These are phyloP conservation scores for Tetranychus piercei DNA, from an alignment of 2,888 invertebrate genomes.

Conservation along the genomic window DNA sequence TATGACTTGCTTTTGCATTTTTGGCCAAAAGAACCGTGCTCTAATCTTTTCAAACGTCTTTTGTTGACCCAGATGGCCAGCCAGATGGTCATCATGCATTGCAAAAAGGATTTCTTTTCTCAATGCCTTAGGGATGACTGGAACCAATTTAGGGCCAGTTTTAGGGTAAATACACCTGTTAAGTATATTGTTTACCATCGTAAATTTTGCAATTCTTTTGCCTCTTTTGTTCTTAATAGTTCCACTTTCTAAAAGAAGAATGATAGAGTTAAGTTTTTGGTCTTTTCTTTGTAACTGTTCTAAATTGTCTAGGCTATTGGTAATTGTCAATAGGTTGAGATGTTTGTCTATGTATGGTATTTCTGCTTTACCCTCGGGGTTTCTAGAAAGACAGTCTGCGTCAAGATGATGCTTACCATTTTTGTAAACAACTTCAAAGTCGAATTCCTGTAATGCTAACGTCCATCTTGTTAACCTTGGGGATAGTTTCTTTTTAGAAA, in stretches of 20 bases:
- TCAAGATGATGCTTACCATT: constrained; percentile 21
- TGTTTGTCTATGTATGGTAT: constrained; percentile 10
- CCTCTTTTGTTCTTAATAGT: too few relatives aligned
- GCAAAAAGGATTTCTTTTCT: constrained; percentile 20
- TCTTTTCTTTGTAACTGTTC: too few relatives aligned
- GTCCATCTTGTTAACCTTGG: not conserved
- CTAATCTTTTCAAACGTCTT: constrained; percentile 13
- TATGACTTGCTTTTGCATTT: constrained; percentile 1
- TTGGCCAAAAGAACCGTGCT: constrained; percentile 16
- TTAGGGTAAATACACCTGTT: not conserved
- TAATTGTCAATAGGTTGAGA: too few relatives aligned
- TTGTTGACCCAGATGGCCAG: constrained; percentile 17
- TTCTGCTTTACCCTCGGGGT: constrained; percentile 15
- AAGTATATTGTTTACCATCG: too few relatives aligned
- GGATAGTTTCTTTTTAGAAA: not conserved
- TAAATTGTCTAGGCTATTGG: too few relatives aligned
- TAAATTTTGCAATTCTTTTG: too few relatives aligned
- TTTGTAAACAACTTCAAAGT: constrained; percentile 11
- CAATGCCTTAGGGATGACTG: constrained; percentile 20
- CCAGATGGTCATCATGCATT: constrained; percentile 23
- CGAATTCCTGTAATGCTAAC: not conserved
- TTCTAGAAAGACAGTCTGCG: constrained; percentile 24
- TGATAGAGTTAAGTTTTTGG: too few relatives aligned
- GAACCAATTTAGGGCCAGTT: not conserved
- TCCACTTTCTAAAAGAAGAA: too few relatives aligned